Evolutionary conservation across 1,140 invertebrate species (phyloP).

Genomic region (Eubasilissa regina): DNA sequence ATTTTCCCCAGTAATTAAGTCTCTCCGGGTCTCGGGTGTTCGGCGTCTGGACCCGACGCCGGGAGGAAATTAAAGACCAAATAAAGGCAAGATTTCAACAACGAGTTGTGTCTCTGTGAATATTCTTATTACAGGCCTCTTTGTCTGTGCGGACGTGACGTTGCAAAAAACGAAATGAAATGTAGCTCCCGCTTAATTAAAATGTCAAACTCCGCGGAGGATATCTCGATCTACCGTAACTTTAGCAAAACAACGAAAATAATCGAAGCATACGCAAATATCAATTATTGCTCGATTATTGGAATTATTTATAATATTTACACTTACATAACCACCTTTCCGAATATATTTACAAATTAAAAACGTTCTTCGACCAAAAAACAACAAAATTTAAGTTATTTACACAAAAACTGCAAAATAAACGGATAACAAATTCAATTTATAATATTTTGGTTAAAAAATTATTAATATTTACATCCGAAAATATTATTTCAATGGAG

Average conservation of each 20-base stretch:
- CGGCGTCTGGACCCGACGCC: conserved; percentile 19
- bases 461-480: not conserved
- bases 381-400: no score
- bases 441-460: not conserved
- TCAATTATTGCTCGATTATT: conserved; percentile 35
- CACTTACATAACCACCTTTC: conserved; percentile 22
- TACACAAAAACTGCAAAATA: no score
- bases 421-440: no score
- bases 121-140: no score
- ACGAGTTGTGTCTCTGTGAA: not conserved
- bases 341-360: conserved; percentile 25
- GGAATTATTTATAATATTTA: conserved; percentile 7
- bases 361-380: not conserved
- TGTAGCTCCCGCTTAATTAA: no score
- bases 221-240: not conserved
- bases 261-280: conserved; percentile 38
- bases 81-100: conserved; percentile 10
- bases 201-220: no score
- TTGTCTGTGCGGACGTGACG: no score
- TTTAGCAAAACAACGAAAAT: conserved; percentile 26
- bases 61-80: not conserved
- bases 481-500: no score
- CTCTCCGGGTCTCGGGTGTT: not conserved
- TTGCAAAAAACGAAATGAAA: no score
- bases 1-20: conserved; percentile 39